Evolutionary conservation across 1,140 invertebrate species (phyloP).

Genomic region (Scaptomyza montana): DNA sequence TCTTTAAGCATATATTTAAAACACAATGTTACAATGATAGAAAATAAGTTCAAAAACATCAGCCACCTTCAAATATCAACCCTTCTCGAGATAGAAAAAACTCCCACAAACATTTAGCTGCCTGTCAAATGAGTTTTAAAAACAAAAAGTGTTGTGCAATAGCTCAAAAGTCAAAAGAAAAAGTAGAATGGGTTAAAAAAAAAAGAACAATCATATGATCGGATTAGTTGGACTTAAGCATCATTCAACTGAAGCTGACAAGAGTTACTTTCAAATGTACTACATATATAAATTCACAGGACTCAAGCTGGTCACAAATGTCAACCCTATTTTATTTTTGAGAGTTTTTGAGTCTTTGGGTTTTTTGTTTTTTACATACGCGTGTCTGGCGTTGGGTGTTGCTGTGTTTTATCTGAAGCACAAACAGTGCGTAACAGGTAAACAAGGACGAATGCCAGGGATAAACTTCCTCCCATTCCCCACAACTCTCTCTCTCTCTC

Average conservation of each 20-base stretch:
- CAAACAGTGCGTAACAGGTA: constrained; percentile 72
- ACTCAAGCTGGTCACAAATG: constrained; percentile 33
- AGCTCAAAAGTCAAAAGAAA: constrained; percentile 6
- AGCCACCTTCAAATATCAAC: too few relatives aligned
- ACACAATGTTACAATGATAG: too few relatives aligned
- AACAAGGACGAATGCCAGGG: constrained; percentile 17
- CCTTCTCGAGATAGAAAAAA: too few relatives aligned
- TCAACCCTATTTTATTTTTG: constrained; percentile 15
- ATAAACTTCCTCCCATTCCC: constrained; percentile 2
- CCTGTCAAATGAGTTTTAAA: constrained; percentile 29
- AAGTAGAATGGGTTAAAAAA: not conserved
- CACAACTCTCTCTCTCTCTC: too few relatives aligned
- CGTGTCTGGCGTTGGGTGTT: constrained; percentile 50
- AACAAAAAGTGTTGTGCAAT: constrained; percentile 46
- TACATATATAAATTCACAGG: not conserved
- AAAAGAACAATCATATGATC: constrained; percentile 79
- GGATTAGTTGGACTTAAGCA: constrained; percentile 62
- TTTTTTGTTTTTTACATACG: constrained; percentile 59
- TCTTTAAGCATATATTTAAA: too few relatives aligned
- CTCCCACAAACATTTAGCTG: not conserved
- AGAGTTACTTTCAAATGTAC: not conserved
- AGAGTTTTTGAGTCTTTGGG: not conserved
- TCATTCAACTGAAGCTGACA: constrained; percentile 3
- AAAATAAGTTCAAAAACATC: too few relatives aligned
- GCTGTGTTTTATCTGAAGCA: constrained; percentile 58